Percentiles rank a stretch among this genome's conserved stretches.
phyloP scores from a whole-genome alignment of 2,113 vertebrate species.

The Oryctolagus cuniculus region DNA sequence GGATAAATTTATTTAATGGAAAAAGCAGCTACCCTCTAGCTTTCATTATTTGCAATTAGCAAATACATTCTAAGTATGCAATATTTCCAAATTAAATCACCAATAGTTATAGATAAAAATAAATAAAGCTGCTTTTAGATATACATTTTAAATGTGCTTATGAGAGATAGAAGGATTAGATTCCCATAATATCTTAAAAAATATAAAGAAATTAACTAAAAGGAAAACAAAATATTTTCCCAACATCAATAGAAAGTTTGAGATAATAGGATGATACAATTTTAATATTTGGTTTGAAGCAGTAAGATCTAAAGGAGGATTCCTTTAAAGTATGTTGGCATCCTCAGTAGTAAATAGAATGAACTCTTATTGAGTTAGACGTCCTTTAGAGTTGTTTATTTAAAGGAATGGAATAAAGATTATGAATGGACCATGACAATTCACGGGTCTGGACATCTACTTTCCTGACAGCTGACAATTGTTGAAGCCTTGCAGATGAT shows the following conservation, averaged over 20 bases:
- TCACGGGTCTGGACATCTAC: constrained; percentile 74
- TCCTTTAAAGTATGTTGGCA: background rate
- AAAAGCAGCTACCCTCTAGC: background rate
- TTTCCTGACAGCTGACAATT: constrained; percentile 75
- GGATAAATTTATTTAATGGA: background rate
- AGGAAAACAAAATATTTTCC: background rate
- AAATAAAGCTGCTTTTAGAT: background rate
- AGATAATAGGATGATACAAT: background rate
- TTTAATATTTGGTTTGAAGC: background rate
- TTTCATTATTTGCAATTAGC: constrained; percentile 53
- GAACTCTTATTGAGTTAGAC: background rate
- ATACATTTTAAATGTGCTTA: constrained; percentile 28
- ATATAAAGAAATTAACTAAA: background rate
- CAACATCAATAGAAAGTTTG: background rate
- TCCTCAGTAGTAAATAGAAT: constrained; percentile 59
- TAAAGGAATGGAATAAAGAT: constrained; percentile 70
- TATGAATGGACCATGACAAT: constrained; percentile 78
- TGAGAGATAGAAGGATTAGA: background rate
- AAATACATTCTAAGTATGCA: background rate
- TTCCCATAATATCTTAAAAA: background rate
- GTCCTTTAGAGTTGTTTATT: constrained; percentile 53
- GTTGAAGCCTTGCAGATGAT: constrained; percentile 78
- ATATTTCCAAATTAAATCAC: background rate
- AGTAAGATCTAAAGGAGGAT: constrained; percentile 41
- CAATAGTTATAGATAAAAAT: background rate